These are phyloP conservation scores for Drosophila paracracens DNA, from an alignment of 2,888 invertebrate species.

Conservation along the genomic window DNA sequence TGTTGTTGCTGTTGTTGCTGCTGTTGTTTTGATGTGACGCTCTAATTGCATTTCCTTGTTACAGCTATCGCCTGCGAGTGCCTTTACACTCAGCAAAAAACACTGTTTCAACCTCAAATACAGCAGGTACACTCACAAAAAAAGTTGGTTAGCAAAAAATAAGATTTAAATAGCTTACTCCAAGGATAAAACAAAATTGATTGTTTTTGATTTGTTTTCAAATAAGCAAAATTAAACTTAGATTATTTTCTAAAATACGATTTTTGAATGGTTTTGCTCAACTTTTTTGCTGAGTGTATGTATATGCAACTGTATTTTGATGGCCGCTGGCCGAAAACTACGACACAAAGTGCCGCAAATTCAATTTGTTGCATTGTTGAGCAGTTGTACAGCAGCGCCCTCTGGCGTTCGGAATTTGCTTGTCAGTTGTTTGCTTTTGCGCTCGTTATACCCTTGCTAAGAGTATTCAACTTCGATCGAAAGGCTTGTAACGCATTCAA, in stretches of 20 bases:
- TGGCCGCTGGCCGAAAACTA: conserved; percentile 10
- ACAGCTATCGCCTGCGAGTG: conserved; percentile 22
- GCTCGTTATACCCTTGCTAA: background rate
- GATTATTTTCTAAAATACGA: background rate
- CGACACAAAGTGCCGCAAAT: conserved; percentile 18
- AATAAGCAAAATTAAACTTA: no score
- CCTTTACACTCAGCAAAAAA: background rate
- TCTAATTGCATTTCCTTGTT: conserved; percentile 81
- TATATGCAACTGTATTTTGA: background rate
- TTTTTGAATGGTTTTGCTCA: background rate
- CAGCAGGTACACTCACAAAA: background rate
- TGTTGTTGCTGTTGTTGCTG: background rate
- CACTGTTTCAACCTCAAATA: background rate
- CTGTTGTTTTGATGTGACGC: conserved; percentile 60
- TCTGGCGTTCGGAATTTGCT: conserved; percentile 20
- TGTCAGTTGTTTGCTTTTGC: background rate
- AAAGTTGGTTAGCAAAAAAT: background rate
- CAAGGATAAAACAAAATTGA: background rate
- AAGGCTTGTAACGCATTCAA: background rate
- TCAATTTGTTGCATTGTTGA: conserved; percentile 38
- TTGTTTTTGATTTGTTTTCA: background rate
- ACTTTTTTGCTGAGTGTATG: conserved; percentile 1
- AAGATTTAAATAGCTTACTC: background rate
- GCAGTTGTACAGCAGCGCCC: conserved; percentile 44
- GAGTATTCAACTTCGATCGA: background rate